phyloP scores from a whole-genome alignment of 2,113 vertebrate genomes.

The Pseudorectes ferrugineus region DNA sequence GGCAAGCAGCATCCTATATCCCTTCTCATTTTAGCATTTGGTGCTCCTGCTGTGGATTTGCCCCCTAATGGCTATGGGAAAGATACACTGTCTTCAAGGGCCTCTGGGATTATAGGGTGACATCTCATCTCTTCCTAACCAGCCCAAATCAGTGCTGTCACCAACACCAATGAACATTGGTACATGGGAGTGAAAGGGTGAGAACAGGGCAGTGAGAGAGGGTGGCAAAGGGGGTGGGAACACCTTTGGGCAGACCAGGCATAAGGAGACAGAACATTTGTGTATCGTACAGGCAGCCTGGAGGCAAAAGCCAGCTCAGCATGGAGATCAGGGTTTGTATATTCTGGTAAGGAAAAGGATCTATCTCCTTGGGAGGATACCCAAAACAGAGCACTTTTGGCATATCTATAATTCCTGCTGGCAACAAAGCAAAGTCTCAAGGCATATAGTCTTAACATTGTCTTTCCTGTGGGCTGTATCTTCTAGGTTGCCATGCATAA shows the following conservation, averaged over 20 bases:
- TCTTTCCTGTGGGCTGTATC: not conserved
- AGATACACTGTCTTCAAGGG: not conserved
- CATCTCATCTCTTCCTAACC: not conserved
- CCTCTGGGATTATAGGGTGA: not conserved
- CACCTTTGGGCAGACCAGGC: not conserved
- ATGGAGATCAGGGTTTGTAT: not conserved
- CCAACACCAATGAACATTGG: not conserved
- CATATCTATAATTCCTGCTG: not conserved
- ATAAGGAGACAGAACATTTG: not conserved
- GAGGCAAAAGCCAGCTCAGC: not conserved
- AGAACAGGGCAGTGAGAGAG: not conserved
- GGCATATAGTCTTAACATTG: not conserved
- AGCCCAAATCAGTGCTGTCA: not conserved
- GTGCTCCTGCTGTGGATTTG: not conserved
- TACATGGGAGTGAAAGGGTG: not conserved
- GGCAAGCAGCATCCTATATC: not conserved
- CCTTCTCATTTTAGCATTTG: not conserved
- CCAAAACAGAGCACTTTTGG: not conserved
- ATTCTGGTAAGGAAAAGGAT: not conserved
- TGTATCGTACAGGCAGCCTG: not conserved
- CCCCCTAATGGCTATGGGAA: not conserved
- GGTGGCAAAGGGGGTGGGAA: fast-evolving
- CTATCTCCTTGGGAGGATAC: not conserved
- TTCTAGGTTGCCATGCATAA: not conserved
- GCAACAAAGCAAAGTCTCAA: not conserved